Conservation (phyloP, 1,140 invertebrate species). For the Drosophila tristis region DNA sequence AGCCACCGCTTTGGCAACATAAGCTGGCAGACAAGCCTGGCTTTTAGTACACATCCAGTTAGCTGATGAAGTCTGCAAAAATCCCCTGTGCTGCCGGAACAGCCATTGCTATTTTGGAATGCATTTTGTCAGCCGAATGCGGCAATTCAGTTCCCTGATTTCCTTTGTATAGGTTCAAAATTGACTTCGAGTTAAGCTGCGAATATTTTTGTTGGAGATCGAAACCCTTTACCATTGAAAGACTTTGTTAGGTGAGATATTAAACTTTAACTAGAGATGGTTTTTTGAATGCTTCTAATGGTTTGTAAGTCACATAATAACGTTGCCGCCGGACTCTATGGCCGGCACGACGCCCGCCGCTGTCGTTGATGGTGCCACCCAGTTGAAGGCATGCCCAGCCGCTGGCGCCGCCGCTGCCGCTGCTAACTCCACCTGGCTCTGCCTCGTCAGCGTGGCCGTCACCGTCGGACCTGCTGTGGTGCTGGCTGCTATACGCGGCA, state of each 20-base stretch:
- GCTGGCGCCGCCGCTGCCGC: conserved; percentile 22
- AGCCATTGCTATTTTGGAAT: no score
- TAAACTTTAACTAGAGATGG: conserved; percentile 55
- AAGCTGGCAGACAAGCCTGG: no score
- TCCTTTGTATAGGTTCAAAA: no score
- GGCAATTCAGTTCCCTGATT: no score
- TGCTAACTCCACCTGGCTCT: conserved; percentile 18
- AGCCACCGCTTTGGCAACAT: no score
- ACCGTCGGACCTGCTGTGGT: conserved; percentile 18
- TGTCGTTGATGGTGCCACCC: conserved; percentile 49
- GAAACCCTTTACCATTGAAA: not conserved
- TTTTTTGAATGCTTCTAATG: conserved; percentile 52
- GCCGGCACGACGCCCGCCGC: not conserved
- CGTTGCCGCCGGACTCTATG: conserved; percentile 16
- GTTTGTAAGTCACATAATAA: conserved; percentile 48
- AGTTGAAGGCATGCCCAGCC: conserved; percentile 53
- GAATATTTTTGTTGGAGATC: no score
- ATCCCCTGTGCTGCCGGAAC: no score
- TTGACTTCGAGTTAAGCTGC: no score
- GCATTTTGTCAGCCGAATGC: no score
- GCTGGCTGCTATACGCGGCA: conserved; percentile 74
- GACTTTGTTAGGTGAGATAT: conserved; percentile 35
- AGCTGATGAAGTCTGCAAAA: no score
- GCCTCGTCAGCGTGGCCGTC: conserved; percentile 1
- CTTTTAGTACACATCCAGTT: no score